Conservation (phyloP, 2,888 invertebrate species). For the Urechis unicinctus region DNA sequence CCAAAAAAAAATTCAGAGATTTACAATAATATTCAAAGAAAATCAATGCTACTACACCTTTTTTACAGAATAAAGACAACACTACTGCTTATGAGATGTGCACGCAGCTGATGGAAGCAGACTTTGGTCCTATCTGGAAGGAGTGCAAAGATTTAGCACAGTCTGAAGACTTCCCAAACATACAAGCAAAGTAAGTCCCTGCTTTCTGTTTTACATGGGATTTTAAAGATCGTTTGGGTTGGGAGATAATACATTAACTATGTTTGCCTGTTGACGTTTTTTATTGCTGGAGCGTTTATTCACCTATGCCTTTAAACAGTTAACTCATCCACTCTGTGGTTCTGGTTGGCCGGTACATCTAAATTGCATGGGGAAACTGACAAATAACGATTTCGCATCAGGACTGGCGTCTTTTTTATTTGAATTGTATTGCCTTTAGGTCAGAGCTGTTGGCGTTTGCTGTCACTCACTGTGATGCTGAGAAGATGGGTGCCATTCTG, state of each 20-base stretch:
- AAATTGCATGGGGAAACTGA: too few species aligned
- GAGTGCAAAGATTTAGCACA: constrained; percentile 55
- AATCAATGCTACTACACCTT: too few species aligned
- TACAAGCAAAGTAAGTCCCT: constrained; percentile 41
- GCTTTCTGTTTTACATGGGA: too few species aligned
- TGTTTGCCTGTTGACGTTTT: background rate
- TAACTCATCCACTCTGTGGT: too few species aligned
- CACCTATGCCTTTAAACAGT: too few species aligned
- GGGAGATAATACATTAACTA: background rate
- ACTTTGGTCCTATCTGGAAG: constrained; percentile 56
- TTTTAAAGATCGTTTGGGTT: too few species aligned
- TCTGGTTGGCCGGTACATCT: too few species aligned
- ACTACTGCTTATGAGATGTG: constrained; percentile 53
- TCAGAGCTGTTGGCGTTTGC: constrained; percentile 52
- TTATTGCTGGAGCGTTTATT: too few species aligned
- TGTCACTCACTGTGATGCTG: constrained; percentile 51
- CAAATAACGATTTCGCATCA: background rate
- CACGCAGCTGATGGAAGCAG: constrained; percentile 53
- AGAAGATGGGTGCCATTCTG: constrained; percentile 48
- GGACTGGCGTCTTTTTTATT: background rate
- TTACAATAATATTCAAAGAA: too few species aligned
- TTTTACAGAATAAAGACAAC: constrained; percentile 51
- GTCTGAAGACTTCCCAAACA: constrained; percentile 52
- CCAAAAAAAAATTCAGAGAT: too few species aligned
- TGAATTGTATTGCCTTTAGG: constrained; percentile 24